These are phyloP conservation scores for Carterocephalus palaemon DNA, from an alignment of 2,888 invertebrate genomes.

Conservation along the genomic window DNA sequence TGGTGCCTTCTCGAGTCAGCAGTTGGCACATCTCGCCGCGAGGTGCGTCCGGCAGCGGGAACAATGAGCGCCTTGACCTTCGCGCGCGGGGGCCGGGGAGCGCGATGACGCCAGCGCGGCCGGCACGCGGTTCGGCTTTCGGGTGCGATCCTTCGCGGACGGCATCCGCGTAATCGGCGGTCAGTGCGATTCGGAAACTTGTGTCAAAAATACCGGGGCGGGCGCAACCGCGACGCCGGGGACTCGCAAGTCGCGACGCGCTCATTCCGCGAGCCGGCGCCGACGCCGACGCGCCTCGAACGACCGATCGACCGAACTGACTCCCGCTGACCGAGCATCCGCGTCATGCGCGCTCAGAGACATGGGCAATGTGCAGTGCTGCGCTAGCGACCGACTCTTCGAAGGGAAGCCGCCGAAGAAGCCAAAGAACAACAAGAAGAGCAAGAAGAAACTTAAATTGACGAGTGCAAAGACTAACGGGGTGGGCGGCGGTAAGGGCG, in stretches of 20 bases:
- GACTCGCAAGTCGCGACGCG: conserved; percentile 53
- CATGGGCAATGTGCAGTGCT: conserved; percentile 79
- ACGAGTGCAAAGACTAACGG: conserved; percentile 61
- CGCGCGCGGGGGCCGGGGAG: conserved; percentile 66
- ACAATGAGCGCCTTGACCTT: conserved; percentile 77
- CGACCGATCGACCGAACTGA: conserved; percentile 74
- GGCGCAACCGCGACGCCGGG: conserved; percentile 64
- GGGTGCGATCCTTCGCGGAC: conserved; percentile 77
- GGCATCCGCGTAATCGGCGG: conserved; percentile 76
- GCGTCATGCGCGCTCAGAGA: conserved; percentile 73
- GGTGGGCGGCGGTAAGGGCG: conserved; percentile 55
- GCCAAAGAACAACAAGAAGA: conserved; percentile 56
- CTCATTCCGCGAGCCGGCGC: conserved; percentile 76
- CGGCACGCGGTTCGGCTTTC: conserved; percentile 71
- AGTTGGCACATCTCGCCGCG: conserved; percentile 38
- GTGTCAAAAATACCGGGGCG: conserved; percentile 69
- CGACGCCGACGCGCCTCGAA: conserved; percentile 77
- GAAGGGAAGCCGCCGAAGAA: conserved; percentile 62
- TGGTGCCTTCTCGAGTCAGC: conserved; percentile 16
- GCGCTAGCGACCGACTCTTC: conserved; percentile 71
- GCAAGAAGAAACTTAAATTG: conserved; percentile 37
- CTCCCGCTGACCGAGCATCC: conserved; percentile 66
- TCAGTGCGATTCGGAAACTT: conserved; percentile 65
- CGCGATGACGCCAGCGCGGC: conserved; percentile 74
- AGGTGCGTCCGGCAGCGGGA: conserved; percentile 51